Conservation (phyloP, 2,797 vertebrate species). For the Nothura maculosa region DNA sequence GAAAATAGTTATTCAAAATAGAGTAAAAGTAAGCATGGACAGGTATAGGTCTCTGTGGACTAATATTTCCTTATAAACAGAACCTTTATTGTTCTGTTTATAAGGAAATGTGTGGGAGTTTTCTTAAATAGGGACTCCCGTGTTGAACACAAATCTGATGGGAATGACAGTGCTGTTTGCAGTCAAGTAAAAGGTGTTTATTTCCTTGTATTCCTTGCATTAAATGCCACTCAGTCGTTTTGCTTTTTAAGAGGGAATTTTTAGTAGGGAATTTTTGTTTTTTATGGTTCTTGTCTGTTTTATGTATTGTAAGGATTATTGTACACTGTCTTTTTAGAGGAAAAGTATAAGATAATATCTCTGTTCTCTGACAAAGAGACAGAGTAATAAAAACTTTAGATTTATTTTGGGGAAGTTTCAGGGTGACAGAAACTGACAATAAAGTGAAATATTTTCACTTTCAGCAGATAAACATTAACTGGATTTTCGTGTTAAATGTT, state of each 20-base stretch:
- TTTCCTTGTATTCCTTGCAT: not conserved
- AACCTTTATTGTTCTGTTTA: not conserved
- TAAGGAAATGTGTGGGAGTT: not conserved
- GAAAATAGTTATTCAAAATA: not conserved
- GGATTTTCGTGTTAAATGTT: not conserved
- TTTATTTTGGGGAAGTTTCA: not conserved
- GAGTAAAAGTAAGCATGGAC: not conserved
- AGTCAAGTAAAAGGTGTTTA: not conserved
- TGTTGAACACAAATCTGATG: not conserved
- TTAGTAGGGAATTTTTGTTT: not conserved
- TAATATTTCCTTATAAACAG: not conserved
- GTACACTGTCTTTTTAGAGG: not conserved
- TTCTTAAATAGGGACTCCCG: not conserved
- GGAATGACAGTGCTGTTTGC: not conserved
- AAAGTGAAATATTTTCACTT: not conserved
- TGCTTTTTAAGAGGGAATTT: not conserved
- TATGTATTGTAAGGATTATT: not conserved
- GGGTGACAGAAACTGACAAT: not conserved
- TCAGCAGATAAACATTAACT: not conserved
- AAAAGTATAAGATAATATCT: not conserved
- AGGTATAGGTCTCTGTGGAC: not conserved
- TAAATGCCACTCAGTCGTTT: not conserved
- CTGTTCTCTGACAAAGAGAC: not conserved
- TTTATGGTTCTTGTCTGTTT: not conserved
- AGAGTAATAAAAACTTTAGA: not conserved